phyloP scores from a whole-genome alignment of 1,140 invertebrate species.

The Heliothis virescens region DNA sequence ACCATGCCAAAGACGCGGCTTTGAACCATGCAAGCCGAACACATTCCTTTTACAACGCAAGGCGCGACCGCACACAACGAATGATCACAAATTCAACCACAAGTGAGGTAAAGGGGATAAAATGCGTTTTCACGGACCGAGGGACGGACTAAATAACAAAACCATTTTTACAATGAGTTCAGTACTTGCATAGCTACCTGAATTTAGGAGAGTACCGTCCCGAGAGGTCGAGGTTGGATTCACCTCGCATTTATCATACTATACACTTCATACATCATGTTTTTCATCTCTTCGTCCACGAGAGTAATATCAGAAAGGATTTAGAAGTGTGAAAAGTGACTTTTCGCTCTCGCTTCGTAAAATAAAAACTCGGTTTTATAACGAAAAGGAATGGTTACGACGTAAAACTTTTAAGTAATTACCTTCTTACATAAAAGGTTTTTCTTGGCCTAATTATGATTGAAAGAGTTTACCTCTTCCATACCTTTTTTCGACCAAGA shows the following conservation, averaged over 20 bases:
- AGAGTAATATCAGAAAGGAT: conserved; percentile 18
- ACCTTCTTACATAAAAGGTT: conserved; percentile 18
- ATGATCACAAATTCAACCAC: conserved; percentile 25
- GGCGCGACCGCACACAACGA: background rate
- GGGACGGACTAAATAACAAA: conserved; percentile 31
- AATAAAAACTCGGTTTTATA: background rate
- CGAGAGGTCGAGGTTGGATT: conserved; percentile 20
- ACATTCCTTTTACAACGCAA: conserved; percentile 15
- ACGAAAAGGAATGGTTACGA: background rate
- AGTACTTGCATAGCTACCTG: conserved; percentile 33
- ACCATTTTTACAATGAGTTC: conserved; percentile 35
- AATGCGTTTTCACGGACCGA: conserved; percentile 38
- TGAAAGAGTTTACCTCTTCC: conserved; percentile 5
- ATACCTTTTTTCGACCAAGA: conserved; percentile 12
- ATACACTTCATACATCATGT: conserved; percentile 40
- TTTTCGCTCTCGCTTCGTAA: background rate
- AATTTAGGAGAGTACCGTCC: background rate
- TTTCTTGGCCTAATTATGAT: conserved; percentile 29
- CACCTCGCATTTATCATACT: conserved; percentile 33
- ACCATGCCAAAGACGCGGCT: background rate
- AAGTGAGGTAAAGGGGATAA: conserved; percentile 37
- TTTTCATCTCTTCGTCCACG: conserved; percentile 20
- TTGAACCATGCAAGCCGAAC: background rate
- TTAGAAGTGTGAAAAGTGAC: conserved; percentile 17
- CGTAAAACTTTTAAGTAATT: conserved; percentile 39